A percentile compares a stretch with the other conserved stretches of the same genome.
phyloP scores from a whole-genome alignment of 2,888 invertebrate genomes.

The Diaperis boleti region DNA sequence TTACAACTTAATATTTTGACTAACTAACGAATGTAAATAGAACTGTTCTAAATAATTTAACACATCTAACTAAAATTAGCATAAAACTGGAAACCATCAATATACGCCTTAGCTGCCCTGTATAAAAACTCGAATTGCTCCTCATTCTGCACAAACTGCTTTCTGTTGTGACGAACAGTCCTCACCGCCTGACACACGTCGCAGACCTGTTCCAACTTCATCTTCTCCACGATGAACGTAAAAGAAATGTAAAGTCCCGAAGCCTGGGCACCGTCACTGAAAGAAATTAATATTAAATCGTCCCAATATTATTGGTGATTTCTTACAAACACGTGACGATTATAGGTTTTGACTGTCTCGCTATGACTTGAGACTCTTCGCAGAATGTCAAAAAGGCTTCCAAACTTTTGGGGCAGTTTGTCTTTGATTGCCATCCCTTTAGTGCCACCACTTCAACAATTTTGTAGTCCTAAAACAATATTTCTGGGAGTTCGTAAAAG shows the following conservation, averaged over 20 bases:
- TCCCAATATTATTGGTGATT: background rate
- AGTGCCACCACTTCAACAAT: slow-evolving; percentile 51
- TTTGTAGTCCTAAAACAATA: background rate
- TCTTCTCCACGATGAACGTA: slow-evolving; percentile 66
- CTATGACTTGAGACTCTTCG: slow-evolving; percentile 59
- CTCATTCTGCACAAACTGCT: slow-evolving; percentile 61
- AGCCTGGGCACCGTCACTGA: slow-evolving; percentile 67
- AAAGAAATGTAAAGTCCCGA: slow-evolving; percentile 67
- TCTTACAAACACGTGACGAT: slow-evolving; percentile 65
- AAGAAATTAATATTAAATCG: slow-evolving; percentile 41
- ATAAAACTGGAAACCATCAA: slow-evolving; percentile 61
- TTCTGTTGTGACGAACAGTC: slow-evolving; percentile 64
- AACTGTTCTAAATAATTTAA: too few species aligned
- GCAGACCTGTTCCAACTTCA: slow-evolving; percentile 67
- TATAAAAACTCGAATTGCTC: slow-evolving; percentile 63
- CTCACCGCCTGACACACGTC: slow-evolving; percentile 67
- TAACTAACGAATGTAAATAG: too few species aligned
- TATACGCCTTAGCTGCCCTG: slow-evolving; percentile 59
- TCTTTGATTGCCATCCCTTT: slow-evolving; percentile 58
- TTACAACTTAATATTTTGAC: too few species aligned
- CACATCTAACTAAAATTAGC: slow-evolving; percentile 57
- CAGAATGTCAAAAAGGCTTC: slow-evolving; percentile 61
- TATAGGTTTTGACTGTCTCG: slow-evolving; percentile 58
- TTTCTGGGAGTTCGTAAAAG: background rate
- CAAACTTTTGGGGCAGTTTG: slow-evolving; percentile 52